Evolutionary conservation across 2,113 vertebrate species (phyloP).

Genomic region (Actenoides lindsayi): DNA sequence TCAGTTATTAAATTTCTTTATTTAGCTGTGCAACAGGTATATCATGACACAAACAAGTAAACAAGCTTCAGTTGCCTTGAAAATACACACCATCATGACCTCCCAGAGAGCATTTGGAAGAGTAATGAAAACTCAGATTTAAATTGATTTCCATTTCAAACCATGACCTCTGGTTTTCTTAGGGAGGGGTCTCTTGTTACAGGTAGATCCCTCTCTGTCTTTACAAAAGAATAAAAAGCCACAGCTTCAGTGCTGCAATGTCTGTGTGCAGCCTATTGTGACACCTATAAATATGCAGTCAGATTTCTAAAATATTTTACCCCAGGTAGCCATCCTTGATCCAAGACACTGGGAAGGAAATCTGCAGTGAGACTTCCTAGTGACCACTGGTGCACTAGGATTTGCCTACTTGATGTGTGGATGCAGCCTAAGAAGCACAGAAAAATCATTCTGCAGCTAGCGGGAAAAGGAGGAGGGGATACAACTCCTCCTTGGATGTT

Average conservation of each 20-base stretch:
- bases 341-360: background rate
- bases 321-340: background rate
- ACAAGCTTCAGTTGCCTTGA: background rate
- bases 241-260: background rate
- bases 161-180: background rate
- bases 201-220: rapidly evolving
- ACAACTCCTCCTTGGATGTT: background rate
- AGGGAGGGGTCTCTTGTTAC: background rate
- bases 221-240: background rate
- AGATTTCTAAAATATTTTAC: background rate
- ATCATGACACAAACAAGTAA: background rate
- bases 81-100: background rate
- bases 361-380: background rate
- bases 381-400: rapidly evolving
- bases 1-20: background rate
- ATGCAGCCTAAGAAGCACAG: background rate
- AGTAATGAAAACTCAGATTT: background rate
- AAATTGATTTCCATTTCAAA: background rate
- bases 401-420: background rate
- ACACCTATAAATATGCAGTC: background rate
- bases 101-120: background rate
- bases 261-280: background rate
- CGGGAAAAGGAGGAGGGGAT: background rate
- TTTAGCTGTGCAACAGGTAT: background rate
- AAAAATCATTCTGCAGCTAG: background rate